Percentiles rank a stretch among this genome's conserved stretches.
These are phyloP conservation scores for Gymnocheta viridis DNA, from an alignment of 2,888 invertebrate genomes.

Conservation along the genomic window DNA sequence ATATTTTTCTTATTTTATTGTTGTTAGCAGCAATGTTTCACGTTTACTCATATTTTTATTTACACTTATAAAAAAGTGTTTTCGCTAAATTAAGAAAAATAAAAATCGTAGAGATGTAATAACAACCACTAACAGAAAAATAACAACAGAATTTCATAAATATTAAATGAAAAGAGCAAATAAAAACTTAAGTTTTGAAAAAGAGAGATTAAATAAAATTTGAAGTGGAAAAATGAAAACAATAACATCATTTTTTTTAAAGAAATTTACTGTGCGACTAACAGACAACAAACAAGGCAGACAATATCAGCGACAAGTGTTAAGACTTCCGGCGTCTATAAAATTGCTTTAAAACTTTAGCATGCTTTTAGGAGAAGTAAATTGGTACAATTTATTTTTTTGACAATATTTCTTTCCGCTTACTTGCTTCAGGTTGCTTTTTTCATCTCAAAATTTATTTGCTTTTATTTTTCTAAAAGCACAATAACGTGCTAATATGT, in stretches of 20 bases:
- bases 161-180: conserved; percentile 8
- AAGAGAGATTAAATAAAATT: conserved; percentile 3
- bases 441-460: too few species aligned
- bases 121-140: neutral
- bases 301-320: neutral
- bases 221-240: neutral
- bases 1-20: conserved; percentile 30
- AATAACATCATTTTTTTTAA: neutral
- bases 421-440: too few species aligned
- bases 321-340: neutral
- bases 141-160: conserved; percentile 14
- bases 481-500: too few species aligned
- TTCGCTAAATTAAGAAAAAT: neutral
- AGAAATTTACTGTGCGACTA: neutral
- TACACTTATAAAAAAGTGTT: conserved; percentile 48
- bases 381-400: neutral
- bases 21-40: neutral
- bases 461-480: too few species aligned
- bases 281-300: neutral
- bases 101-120: neutral
- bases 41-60: conserved; percentile 19
- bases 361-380: neutral
- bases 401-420: neutral
- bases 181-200: neutral
- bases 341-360: neutral